Conservation (phyloP, 1,140 invertebrate species). For the Pomacea maculata region DNA sequence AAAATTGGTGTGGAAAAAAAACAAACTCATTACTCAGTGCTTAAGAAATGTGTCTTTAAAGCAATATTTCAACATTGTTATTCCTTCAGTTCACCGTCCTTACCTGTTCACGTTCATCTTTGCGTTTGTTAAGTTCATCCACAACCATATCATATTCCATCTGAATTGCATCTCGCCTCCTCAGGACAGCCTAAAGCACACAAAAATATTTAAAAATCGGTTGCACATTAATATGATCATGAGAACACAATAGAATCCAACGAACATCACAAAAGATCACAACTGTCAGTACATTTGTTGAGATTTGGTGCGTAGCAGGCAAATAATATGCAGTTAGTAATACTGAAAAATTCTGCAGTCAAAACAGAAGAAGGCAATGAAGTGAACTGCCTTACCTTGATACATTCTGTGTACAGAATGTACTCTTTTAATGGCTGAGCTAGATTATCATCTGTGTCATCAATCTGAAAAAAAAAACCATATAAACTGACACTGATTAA, state of each 20-base stretch:
- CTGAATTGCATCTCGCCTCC: constrained; percentile 76
- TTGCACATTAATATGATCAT: constrained; percentile 1
- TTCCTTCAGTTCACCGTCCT: constrained; percentile 5
- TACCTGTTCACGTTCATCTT: constrained; percentile 75
- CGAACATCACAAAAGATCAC: background rate
- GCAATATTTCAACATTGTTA: background rate
- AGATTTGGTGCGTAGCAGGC: background rate
- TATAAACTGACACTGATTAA: background rate
- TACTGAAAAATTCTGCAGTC: background rate
- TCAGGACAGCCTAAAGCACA: constrained; percentile 66
- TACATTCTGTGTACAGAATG: constrained; percentile 80
- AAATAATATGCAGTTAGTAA: background rate
- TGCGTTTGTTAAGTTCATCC: constrained; percentile 74
- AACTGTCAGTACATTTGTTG: background rate
- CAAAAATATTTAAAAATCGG: background rate
- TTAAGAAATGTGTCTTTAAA: background rate
- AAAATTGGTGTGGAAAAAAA: background rate
- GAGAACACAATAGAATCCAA: background rate
- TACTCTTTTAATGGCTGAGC: constrained; percentile 75
- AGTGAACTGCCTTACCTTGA: constrained; percentile 68
- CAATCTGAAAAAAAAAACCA: constrained; percentile 42
- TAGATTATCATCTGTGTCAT: constrained; percentile 55
- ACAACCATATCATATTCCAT: constrained; percentile 75
- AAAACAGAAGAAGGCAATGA: background rate
- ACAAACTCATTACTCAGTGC: background rate